Percentiles rank a stretch among this genome's conserved stretches.
Evolutionary conservation across 2,113 vertebrate genomes (phyloP).

Genomic region (Hipposideros armiger): DNA sequence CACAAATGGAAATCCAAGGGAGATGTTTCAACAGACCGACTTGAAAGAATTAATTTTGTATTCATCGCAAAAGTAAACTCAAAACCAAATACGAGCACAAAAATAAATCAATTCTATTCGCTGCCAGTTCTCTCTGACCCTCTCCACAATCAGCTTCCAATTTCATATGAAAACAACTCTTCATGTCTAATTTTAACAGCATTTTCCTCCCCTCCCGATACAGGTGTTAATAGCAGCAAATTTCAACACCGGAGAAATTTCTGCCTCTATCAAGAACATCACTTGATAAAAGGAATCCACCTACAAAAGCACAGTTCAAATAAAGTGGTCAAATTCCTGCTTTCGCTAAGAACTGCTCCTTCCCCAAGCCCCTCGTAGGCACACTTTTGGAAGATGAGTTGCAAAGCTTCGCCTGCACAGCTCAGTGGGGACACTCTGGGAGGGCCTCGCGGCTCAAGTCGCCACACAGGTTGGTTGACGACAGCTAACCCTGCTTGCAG

Average conservation of each 20-base stretch:
- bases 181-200: constrained; percentile 4
- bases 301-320: neutral
- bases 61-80: neutral
- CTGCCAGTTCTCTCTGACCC: neutral
- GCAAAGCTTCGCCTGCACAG: neutral
- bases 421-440: neutral
- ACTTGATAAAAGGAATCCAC: neutral
- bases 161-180: neutral
- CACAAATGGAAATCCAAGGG: neutral
- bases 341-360: neutral
- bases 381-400: neutral
- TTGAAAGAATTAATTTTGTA: constrained; percentile 31
- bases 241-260: neutral
- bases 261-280: neutral
- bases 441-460: neutral
- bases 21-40: neutral
- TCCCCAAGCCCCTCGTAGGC: neutral
- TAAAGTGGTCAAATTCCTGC: neutral
- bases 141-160: neutral
- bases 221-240: neutral
- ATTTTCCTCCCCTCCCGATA: neutral
- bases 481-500: neutral
- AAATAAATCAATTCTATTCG: neutral
- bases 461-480: constrained; percentile 11
- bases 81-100: neutral